A percentile compares a stretch with the other conserved stretches of the same genome.
phyloP scores from a whole-genome alignment of 37 sponge, comb jelly and placozoan species.

The Tethya wilhelma region DNA sequence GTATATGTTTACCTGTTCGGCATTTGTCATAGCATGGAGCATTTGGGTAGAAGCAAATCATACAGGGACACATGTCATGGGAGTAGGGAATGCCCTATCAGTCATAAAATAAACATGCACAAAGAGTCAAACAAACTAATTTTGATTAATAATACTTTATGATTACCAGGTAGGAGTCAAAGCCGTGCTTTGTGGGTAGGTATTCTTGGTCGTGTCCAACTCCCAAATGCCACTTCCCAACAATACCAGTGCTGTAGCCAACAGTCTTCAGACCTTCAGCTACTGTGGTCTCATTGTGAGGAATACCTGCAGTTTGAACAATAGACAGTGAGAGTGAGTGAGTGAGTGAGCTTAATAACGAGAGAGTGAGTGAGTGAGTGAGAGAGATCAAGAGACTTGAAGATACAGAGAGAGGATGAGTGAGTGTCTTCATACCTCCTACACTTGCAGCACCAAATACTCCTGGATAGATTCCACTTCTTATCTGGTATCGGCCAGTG shows the following conservation, averaged over 20 bases:
- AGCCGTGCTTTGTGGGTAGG: slow-evolving; percentile 81
- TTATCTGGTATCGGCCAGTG: slow-evolving; percentile 74
- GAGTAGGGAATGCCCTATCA: slow-evolving; percentile 81
- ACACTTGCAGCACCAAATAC: slow-evolving; percentile 46
- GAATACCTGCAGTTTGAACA: slow-evolving; percentile 37
- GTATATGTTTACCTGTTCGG: slow-evolving; percentile 7
- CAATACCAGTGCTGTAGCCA: slow-evolving; percentile 78
- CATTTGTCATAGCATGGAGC: slow-evolving; percentile 48
- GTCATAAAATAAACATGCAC: neutral
- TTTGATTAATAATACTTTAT: neutral
- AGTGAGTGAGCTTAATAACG: neutral
- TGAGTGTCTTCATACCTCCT: slow-evolving; percentile 56
- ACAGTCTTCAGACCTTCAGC: slow-evolving; percentile 70
- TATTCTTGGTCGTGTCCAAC: slow-evolving; percentile 67
- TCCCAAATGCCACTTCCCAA: slow-evolving; percentile 90
- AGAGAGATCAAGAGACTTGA: slow-evolving; percentile 5
- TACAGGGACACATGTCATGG: slow-evolving; percentile 79
- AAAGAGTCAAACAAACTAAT: neutral
- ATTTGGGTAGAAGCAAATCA: slow-evolving; percentile 73
- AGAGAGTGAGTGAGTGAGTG: slow-evolving; percentile 42
- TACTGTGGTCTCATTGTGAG: slow-evolving; percentile 78
- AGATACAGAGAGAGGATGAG: slow-evolving; percentile 1
- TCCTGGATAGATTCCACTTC: slow-evolving; percentile 74
- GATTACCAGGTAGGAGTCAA: slow-evolving; percentile 72
- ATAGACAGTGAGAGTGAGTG: neutral